Conservation (phyloP, 2,113 vertebrate species). For the Genyomyrus donnyi region DNA sequence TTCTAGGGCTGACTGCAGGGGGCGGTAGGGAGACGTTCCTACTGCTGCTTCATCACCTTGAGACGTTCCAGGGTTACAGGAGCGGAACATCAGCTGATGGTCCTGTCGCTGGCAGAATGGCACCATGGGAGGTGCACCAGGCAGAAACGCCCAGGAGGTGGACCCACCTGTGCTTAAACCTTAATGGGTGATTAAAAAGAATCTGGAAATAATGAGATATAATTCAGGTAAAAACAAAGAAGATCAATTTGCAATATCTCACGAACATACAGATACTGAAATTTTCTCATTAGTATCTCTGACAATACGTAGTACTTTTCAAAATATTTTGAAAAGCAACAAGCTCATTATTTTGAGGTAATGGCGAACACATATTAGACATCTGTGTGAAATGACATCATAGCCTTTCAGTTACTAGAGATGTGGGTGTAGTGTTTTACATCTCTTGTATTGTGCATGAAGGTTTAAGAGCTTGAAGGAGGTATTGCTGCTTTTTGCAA, state of each 20-base stretch:
- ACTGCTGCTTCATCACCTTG: neutral
- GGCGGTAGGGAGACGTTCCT: neutral
- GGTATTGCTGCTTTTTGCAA: neutral
- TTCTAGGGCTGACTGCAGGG: neutral
- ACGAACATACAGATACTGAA: neutral
- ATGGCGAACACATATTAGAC: neutral
- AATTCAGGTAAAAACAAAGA: neutral
- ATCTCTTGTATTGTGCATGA: neutral
- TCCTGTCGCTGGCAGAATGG: neutral
- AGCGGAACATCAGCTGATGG: neutral
- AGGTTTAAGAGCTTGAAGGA: neutral
- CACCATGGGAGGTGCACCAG: neutral
- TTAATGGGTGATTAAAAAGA: neutral
- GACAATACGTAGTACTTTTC: neutral
- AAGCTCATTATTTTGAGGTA: neutral
- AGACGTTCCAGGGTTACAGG: neutral
- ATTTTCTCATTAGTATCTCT: neutral
- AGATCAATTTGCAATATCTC: neutral
- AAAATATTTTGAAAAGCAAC: neutral
- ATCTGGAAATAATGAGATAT: neutral
- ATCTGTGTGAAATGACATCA: neutral
- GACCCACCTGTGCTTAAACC: neutral
- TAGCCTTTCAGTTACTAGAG: neutral
- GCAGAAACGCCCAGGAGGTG: neutral
- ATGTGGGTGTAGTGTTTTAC: neutral